Conservation (phyloP, 2,888 invertebrate genomes). For the Thysanoteuthis rhombus region DNA sequence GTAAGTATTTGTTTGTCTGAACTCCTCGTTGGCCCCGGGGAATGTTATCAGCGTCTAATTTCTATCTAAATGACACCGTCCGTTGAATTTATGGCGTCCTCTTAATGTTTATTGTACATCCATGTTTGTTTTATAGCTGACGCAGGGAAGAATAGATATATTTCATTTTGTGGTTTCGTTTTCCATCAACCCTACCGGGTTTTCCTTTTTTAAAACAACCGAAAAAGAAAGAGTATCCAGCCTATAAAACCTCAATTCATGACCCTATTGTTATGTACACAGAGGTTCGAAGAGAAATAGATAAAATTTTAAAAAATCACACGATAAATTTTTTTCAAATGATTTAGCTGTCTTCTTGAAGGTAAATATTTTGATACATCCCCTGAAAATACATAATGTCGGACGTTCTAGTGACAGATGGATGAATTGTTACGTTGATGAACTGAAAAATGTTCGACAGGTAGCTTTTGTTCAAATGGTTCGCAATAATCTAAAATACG, state of each 20-base stretch:
- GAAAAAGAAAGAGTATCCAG: not conserved
- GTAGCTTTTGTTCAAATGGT: too few relatives aligned
- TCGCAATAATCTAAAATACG: too few relatives aligned
- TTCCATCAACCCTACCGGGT: not conserved
- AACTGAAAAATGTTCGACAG: too few relatives aligned
- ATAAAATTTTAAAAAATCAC: too few relatives aligned
- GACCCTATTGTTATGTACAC: not conserved
- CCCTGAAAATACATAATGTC: too few relatives aligned
- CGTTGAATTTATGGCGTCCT: not conserved
- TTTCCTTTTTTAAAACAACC: not conserved
- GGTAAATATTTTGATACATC: too few relatives aligned
- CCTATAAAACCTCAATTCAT: not conserved
- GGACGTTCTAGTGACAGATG: too few relatives aligned
- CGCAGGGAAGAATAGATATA: not conserved
- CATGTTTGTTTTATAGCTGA: not conserved
- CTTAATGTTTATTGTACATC: not conserved
- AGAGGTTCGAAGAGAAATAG: not conserved
- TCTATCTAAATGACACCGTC: not conserved
- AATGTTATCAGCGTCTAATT: not conserved
- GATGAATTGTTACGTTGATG: too few relatives aligned
- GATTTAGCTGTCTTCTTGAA: too few relatives aligned
- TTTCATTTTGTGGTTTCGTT: not conserved
- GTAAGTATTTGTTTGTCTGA: not conserved
- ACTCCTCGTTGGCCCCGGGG: not conserved
- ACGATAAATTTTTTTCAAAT: too few relatives aligned